Conservation (phyloP, 2,797 vertebrate species). For the Pelodytes ibericus region DNA sequence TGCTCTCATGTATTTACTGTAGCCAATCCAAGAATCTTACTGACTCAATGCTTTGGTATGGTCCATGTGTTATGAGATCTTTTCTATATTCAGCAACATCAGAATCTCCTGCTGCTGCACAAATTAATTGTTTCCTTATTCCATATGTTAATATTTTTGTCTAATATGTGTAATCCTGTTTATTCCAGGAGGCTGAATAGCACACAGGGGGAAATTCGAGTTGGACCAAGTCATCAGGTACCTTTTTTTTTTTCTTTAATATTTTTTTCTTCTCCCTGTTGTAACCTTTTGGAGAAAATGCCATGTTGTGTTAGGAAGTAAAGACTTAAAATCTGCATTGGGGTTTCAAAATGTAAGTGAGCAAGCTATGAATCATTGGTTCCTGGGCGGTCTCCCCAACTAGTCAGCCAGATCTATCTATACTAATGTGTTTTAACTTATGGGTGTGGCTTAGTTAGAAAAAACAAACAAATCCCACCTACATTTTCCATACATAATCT, state of each 20-base stretch:
- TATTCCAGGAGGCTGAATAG: slow-evolving; percentile 94
- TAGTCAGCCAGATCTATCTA: no score
- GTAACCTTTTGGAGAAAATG: not conserved
- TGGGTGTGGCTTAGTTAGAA: no score
- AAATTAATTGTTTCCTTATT: slow-evolving; percentile 6
- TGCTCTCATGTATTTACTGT: no score
- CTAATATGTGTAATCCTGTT: slow-evolving; percentile 33
- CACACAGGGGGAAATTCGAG: slow-evolving; percentile 97
- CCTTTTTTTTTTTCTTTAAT: slow-evolving; percentile 32
- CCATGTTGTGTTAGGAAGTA: not conserved
- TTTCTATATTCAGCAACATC: not conserved
- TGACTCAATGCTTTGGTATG: not conserved
- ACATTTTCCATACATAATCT: no score
- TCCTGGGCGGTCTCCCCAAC: no score
- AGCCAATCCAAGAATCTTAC: no score
- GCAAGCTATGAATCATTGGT: no score
- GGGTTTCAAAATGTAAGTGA: no score
- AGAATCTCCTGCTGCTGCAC: not conserved
- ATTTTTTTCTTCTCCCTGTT: not conserved
- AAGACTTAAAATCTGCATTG: no score
- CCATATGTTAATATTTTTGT: not conserved
- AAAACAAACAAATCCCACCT: no score
- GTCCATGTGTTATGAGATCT: not conserved
- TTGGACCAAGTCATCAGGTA: slow-evolving; percentile 98
- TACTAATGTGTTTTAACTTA: no score